Conservation (phyloP, 1,140 invertebrate species). For the Diorhabda carinulata region DNA sequence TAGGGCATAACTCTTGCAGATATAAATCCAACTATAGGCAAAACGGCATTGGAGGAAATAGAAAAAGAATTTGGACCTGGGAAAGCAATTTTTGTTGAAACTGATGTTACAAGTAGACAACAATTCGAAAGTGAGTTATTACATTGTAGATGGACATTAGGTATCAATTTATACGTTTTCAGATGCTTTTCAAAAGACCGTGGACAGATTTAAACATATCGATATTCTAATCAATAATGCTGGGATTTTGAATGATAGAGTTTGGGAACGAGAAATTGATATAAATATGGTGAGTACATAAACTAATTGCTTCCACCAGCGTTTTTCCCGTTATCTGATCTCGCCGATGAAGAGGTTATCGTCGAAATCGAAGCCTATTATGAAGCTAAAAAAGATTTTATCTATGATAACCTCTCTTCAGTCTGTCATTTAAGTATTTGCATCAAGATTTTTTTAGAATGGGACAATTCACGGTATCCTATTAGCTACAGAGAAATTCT, state of each 20-base stretch:
- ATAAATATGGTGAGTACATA: constrained; percentile 50
- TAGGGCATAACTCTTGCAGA: constrained; percentile 41
- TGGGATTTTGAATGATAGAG: constrained; percentile 50
- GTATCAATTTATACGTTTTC: constrained; percentile 14
- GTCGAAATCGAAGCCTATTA: too few relatives aligned
- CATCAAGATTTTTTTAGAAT: constrained; percentile 24
- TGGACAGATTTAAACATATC: constrained; percentile 39
- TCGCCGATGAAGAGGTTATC: too few relatives aligned
- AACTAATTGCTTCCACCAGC: too few relatives aligned
- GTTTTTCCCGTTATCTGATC: too few relatives aligned
- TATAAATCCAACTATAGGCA: constrained; percentile 27
- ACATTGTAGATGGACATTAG: background rate
- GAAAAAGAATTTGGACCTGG: constrained; percentile 37
- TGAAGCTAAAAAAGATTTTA: too few relatives aligned
- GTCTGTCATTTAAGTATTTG: too few relatives aligned
- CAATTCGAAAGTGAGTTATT: constrained; percentile 36
- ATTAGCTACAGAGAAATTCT: constrained; percentile 36
- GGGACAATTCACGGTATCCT: constrained; percentile 34
- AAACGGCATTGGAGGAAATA: constrained; percentile 31
- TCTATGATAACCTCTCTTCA: too few relatives aligned
- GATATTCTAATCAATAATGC: constrained; percentile 47
- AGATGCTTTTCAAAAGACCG: constrained; percentile 40
- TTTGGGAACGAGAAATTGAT: constrained; percentile 50
- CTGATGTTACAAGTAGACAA: constrained; percentile 30
- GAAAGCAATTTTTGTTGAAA: constrained; percentile 35